Evolutionary conservation across 2,888 invertebrate species (phyloP).

Genomic region (Melikaiella ostensackeni): DNA sequence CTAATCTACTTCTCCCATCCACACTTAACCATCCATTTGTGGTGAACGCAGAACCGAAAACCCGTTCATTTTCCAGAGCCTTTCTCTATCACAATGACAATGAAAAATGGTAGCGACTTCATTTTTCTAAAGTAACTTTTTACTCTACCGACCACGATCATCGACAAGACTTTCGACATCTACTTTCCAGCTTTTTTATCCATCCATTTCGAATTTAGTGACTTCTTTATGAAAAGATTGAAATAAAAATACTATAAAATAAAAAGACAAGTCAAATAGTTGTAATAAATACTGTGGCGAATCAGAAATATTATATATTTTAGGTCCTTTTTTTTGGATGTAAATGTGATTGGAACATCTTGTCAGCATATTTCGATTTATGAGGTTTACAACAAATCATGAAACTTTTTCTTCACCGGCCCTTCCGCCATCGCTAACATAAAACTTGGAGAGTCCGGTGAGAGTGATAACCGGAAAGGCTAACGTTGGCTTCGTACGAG

Average conservation of each 20-base stretch:
- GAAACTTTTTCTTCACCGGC: slow-evolving; percentile 1
- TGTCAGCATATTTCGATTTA: neutral
- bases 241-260: neutral
- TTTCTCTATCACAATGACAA: slow-evolving; percentile 44
- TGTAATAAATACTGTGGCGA: neutral
- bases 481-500: slow-evolving; percentile 16
- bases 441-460: slow-evolving; percentile 15
- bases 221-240: neutral
- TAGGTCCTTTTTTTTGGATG: neutral
- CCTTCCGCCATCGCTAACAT: neutral
- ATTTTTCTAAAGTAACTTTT: slow-evolving; percentile 56
- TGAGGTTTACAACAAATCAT: slow-evolving; percentile 16
- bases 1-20: slow-evolving; percentile 67
- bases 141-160: slow-evolving; percentile 36
- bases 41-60: slow-evolving; percentile 51
- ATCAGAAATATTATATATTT: neutral
- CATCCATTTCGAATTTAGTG: neutral
- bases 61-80: slow-evolving; percentile 45
- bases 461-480: slow-evolving; percentile 30
- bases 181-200: neutral
- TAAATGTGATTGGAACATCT: neutral
- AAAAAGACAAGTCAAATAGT: too few species aligned
- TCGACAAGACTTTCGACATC: slow-evolving; percentile 11
- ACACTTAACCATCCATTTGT: slow-evolving; percentile 62
- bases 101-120: slow-evolving; percentile 60